Conservation (phyloP, 1,140 invertebrate species). For the Leguminivora glycinivorella region DNA sequence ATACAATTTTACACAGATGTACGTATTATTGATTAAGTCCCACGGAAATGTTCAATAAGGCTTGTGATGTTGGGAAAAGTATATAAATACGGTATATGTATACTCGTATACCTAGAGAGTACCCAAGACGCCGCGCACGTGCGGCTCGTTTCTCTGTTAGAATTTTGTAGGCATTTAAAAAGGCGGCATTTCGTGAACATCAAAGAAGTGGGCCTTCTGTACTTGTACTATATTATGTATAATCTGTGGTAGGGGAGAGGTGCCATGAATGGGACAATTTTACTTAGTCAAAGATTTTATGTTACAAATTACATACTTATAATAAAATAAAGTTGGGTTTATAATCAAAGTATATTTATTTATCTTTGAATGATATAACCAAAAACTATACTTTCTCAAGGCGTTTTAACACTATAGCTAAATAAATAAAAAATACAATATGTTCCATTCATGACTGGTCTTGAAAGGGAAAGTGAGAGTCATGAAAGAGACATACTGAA, state of each 20-base stretch:
- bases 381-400: constrained; percentile 3
- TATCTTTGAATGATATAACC: not conserved
- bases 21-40: no score
- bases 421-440: not conserved
- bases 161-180: no score
- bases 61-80: no score
- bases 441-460: constrained; percentile 1
- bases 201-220: no score
- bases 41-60: no score
- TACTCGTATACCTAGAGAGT: no score
- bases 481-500: constrained; percentile 1
- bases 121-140: no score
- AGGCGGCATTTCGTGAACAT: no score
- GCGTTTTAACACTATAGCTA: not conserved
- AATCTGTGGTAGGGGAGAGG: not conserved
- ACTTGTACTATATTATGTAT: no score
- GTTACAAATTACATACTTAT: constrained; percentile 1
- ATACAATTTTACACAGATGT: no score
- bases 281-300: not conserved
- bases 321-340: constrained; percentile 2
- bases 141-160: no score
- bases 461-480: constrained; percentile 3
- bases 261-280: not conserved
- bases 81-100: no score
- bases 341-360: not conserved